These are phyloP conservation scores for Xyrauchen texanus DNA, from an alignment of 2,113 vertebrate species.

Conservation along the genomic window DNA sequence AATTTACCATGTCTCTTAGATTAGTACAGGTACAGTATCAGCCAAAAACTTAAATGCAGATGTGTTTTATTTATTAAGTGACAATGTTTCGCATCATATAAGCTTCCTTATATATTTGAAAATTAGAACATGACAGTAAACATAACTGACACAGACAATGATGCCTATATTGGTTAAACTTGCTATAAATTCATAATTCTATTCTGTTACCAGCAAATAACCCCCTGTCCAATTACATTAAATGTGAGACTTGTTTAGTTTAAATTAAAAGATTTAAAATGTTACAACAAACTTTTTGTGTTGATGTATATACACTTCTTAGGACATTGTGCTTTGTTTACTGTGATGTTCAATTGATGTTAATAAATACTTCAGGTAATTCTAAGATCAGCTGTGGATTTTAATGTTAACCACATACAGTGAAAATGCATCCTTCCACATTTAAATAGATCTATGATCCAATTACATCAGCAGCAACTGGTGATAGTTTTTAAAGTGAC, in stretches of 20 bases:
- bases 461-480: constrained; percentile 31
- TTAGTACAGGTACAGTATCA: too few relatives aligned
- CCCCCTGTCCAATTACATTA: background rate
- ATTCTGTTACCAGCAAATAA: background rate
- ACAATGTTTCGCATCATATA: too few relatives aligned
- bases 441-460: background rate
- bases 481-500: constrained; percentile 2
- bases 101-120: background rate
- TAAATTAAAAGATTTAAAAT: too few relatives aligned
- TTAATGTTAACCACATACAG: background rate
- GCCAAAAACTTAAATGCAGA: too few relatives aligned
- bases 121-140: background rate
- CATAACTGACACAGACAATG: background rate
- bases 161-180: too few relatives aligned
- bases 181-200: too few relatives aligned
- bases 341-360: constrained; percentile 3
- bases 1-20: too few relatives aligned
- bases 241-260: too few relatives aligned
- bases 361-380: constrained; percentile 27
- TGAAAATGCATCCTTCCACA: background rate
- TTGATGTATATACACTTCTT: background rate
- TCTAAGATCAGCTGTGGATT: background rate
- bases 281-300: too few relatives aligned
- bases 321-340: constrained; percentile 4
- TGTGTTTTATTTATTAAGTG: too few relatives aligned